Evolutionary conservation across 2,888 invertebrate genomes (phyloP), one percentile per base, ranked within the genome.

Genomic region (Acanthosoma haemorrhoidale): DNA sequence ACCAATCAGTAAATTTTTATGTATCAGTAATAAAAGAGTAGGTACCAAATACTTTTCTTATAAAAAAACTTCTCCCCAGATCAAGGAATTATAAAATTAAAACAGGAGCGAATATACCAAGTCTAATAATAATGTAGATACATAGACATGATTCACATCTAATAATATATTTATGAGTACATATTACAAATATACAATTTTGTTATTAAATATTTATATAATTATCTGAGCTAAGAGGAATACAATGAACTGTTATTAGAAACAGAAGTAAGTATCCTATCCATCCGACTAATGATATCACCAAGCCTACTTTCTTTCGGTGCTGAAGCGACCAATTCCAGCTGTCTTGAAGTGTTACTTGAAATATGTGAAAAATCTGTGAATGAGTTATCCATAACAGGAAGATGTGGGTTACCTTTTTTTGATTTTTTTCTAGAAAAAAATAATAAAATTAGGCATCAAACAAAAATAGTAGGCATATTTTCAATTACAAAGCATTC

Each of bases 221-320:
- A 41, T 21, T 2, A 18, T 11, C 11, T 18, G 11, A 43, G 18
- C 25, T 51, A 51, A 4, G 51, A 51, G 21, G 51, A 25, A 25
- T 51, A 51, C 25, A 51, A 9, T n/a, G 51, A 51, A 61, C 36
- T 61, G 41, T 66, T 66, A 25, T 51, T 43, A 25, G 69, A 69
- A 2, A 64, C 63, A 31, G 68, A 18, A 25, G 36, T 29, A 36
- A 69, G 15, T 36, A 73, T 36, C 34, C 39, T 57, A 60, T 73
- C 73, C 73, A 73, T 73, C 41, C 69, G 60, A 31, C 69, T 70
- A 9, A 73, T 73, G 41, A 73, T 73, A 36, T 70, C 73, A 2
- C 59, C 57, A n/a, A 73, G 68, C 36, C 72, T 31, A 43, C 36
- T 41, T 38, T 72, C 68, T 32, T 31, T 51, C 9, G 61, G 67